Percentiles rank a stretch among this genome's conserved stretches.
Conservation (phyloP, 2,888 invertebrate genomes). For the Polydrusus tereticollis region DNA sequence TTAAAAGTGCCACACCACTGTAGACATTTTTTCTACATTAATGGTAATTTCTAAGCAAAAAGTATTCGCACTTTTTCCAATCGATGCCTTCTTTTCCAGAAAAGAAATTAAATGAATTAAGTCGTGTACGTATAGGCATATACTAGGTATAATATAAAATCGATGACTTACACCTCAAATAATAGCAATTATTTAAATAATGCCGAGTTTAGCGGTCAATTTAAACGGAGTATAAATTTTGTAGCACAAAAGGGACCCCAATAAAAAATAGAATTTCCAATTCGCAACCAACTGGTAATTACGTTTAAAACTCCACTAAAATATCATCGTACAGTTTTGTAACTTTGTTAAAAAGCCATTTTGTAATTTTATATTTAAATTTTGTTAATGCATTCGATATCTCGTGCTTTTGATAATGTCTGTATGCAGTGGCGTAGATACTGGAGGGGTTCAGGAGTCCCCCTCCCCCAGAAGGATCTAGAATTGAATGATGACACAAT, state of each 20-base stretch:
- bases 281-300: conserved; percentile 6
- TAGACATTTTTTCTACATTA: too few species aligned
- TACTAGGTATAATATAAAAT: too few species aligned
- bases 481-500: too few species aligned
- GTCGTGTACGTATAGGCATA: too few species aligned
- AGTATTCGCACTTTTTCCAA: too few species aligned
- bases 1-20: too few species aligned
- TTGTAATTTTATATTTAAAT: conserved; percentile 21
- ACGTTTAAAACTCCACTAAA: conserved; percentile 5
- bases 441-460: too few species aligned
- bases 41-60: too few species aligned
- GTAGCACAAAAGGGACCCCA: conserved; percentile 8
- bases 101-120: too few species aligned
- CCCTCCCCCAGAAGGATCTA: too few species aligned
- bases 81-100: too few species aligned
- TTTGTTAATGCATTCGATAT: background rate
- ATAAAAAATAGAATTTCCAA: conserved; percentile 18
- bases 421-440: too few species aligned
- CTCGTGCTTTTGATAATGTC: background rate
- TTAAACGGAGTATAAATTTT: conserved; percentile 6
- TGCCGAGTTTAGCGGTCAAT: background rate
- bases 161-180: background rate
- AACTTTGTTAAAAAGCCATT: conserved; percentile 19
- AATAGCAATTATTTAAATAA: conserved; percentile 1
- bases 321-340: background rate